Conservation (phyloP, 2,797 vertebrate species). For the Chromobotia macracanthus region DNA sequence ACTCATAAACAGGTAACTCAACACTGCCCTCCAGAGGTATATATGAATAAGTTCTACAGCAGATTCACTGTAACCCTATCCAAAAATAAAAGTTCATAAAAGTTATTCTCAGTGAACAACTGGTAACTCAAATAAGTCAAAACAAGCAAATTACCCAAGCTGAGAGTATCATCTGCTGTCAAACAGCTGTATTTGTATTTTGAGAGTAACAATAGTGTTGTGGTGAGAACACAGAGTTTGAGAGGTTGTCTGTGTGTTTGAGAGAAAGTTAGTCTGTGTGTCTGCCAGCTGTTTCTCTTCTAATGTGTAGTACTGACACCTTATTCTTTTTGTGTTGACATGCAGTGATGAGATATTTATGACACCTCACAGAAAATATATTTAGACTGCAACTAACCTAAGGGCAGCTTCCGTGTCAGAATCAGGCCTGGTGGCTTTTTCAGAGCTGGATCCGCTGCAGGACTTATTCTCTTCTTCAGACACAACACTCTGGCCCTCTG, state of each 20-base stretch:
- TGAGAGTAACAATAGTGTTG: not conserved
- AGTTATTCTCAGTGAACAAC: not conserved
- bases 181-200: constrained; percentile 21
- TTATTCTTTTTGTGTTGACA: constrained; percentile 10
- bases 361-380: not conserved
- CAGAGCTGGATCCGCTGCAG: constrained; percentile 48
- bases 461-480: constrained; percentile 56
- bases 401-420: constrained; percentile 6
- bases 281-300: constrained; percentile 23
- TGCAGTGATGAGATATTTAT: constrained; percentile 19
- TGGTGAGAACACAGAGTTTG: not conserved
- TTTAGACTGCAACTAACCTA: constrained; percentile 55
- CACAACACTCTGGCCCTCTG: constrained; percentile 37
- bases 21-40: constrained; percentile 21
- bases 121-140: not conserved
- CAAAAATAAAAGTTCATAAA: not conserved
- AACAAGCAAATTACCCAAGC: not conserved
- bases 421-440: constrained; percentile 42
- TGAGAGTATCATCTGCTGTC: constrained; percentile 9
- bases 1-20: not conserved
- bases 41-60: not conserved
- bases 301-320: not conserved
- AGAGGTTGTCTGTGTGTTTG: not conserved
- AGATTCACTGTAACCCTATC: not conserved
- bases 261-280: not conserved